Conservation (phyloP, 1,140 invertebrate genomes). For the Drosophila simulans region DNA sequence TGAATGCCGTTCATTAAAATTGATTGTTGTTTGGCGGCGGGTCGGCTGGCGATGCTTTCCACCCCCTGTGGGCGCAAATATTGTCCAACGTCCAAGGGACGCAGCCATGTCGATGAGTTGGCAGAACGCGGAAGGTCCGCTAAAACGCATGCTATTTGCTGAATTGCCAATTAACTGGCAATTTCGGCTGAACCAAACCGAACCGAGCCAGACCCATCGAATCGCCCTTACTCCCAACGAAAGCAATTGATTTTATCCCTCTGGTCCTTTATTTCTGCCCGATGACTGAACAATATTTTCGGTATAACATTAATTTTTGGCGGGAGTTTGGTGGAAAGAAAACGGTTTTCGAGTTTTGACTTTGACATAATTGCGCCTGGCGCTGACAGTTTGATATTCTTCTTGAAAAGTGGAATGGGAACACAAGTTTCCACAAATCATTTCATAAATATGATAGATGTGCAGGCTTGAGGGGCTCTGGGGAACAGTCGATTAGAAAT, state of each 20-base stretch:
- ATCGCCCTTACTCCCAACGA: not conserved
- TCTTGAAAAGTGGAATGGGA: not conserved
- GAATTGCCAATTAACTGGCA: slow-evolving; percentile 80
- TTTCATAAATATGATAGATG: slow-evolving; percentile 21
- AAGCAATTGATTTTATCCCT: slow-evolving; percentile 53
- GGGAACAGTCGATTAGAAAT: slow-evolving; percentile 5
- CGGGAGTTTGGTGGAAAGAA: slow-evolving; percentile 18
- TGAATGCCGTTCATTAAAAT: slow-evolving; percentile 81
- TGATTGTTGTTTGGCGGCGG: slow-evolving; percentile 74
- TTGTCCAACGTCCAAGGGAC: slow-evolving; percentile 7
- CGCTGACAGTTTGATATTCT: slow-evolving; percentile 57
- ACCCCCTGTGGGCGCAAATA: not conserved
- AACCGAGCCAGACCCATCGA: slow-evolving; percentile 6
- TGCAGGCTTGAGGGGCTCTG: not conserved
- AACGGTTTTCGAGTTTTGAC: slow-evolving; percentile 35
- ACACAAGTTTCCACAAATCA: slow-evolving; percentile 10
- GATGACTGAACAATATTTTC: slow-evolving; percentile 49
- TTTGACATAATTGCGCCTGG: slow-evolving; percentile 62
- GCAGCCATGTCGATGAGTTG: slow-evolving; percentile 63
- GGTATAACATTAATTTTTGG: slow-evolving; percentile 59
- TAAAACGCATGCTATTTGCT: slow-evolving; percentile 72
- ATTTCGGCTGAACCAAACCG: slow-evolving; percentile 54
- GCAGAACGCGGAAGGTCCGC: slow-evolving; percentile 53
- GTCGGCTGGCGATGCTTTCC: not conserved
- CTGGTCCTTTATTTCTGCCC: slow-evolving; percentile 43